Conservation (phyloP, 2,113 vertebrate species). For the Columba janthina region DNA sequence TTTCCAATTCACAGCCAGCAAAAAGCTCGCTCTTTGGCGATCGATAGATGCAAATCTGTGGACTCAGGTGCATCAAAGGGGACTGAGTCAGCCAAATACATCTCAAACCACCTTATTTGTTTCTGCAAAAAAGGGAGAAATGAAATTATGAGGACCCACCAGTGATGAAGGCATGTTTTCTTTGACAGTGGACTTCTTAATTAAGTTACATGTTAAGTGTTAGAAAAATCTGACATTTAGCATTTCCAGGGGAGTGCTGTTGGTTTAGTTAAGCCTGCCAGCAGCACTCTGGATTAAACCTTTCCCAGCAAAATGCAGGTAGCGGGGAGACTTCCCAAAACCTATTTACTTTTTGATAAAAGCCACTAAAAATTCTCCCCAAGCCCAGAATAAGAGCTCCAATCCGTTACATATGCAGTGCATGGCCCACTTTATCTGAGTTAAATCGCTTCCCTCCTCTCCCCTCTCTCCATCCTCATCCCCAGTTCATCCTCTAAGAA, state of each 20-base stretch:
- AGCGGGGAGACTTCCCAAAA: not conserved
- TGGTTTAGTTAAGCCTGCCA: not conserved
- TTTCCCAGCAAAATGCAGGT: not conserved
- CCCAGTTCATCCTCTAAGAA: not conserved
- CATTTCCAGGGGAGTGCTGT: not conserved
- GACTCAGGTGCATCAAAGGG: rapidly evolving
- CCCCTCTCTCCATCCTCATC: not conserved
- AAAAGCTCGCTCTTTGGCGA: not conserved
- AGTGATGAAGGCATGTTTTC: not conserved
- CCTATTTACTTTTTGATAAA: not conserved
- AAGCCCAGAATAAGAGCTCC: not conserved
- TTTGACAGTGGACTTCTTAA: not conserved
- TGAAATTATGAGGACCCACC: not conserved
- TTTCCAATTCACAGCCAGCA: not conserved
- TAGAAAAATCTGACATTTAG: not conserved
- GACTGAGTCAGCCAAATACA: rapidly evolving
- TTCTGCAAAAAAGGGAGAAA: not conserved
- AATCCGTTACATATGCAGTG: rapidly evolving
- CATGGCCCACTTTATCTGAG: rapidly evolving
- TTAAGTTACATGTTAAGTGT: not conserved
- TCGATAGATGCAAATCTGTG: not conserved
- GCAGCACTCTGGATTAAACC: not conserved
- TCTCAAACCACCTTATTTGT: not conserved
- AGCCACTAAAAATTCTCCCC: not conserved
- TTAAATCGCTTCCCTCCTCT: not conserved